Conservation (phyloP, 2,113 vertebrate species). For the Steatornis caripensis region DNA sequence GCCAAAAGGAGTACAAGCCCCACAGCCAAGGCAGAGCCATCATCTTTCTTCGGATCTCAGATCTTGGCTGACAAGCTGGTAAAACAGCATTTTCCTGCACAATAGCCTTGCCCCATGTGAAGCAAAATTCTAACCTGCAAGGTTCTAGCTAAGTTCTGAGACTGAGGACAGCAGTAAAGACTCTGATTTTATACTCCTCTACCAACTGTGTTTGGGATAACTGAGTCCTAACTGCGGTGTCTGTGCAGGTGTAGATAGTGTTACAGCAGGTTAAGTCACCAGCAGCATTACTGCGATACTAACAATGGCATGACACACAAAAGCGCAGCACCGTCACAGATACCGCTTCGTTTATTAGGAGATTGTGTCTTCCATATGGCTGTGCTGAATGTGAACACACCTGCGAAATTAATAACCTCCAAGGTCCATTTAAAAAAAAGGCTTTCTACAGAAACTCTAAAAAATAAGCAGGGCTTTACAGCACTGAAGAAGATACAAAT, state of each 20-base stretch:
- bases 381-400: not conserved
- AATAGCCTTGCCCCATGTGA: fast-evolving
- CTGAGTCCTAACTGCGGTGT: not conserved
- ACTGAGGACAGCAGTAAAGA: not conserved
- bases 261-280: not conserved
- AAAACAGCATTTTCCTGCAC: not conserved
- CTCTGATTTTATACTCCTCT: not conserved
- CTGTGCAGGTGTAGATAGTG: not conserved
- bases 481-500: not conserved
- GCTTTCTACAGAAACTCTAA: not conserved
- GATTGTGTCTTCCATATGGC: not conserved
- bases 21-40: not conserved
- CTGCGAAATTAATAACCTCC: not conserved
- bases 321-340: not conserved
- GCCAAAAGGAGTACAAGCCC: not conserved
- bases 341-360: not conserved
- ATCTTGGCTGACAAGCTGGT: not conserved
- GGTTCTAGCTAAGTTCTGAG: not conserved
- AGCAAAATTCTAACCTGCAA: not conserved
- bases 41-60: not conserved
- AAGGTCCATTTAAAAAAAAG: not conserved
- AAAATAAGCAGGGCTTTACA: not conserved
- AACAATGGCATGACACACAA: not conserved
- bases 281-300: not conserved
- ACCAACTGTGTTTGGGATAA: not conserved